Base-by-base conservation (phyloP, 2,888 invertebrate genomes). In the Chymomyza procnemis region DNA sequence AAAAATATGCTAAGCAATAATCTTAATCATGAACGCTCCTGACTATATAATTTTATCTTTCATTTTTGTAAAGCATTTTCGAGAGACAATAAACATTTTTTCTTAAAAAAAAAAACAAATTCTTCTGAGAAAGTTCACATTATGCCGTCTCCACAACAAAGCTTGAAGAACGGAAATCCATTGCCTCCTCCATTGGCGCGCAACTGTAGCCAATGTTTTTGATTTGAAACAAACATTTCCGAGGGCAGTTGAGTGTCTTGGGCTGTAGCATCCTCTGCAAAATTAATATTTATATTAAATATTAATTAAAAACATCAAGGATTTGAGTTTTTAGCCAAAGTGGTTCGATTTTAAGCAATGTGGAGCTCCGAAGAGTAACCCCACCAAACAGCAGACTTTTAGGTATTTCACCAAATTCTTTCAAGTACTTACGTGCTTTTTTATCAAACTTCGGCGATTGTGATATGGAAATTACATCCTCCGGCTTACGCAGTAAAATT, bases 221-320 rank as follows among this genome's bases (percentile, higher is more conserved):
- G 97, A 91, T 97, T 96, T 2, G 97, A 96, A 9, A 97, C 97
- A 89, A 97, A 97, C 97, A 97, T 97, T 91, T 97, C 97, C 0
- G 97, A 96, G 0, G 97, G 97, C 63, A 97, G 95, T 80, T 95
- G 92, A 30, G 93, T 93, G 67, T 93, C 93, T 9, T 92, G 92
- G 1, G 91, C 89, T 18, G 92, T 92, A 34, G 84, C 79, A 75
- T 89, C 87, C 66, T 81, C 93, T 85, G 91, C 80, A 61, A 87
- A 88, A 50, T 69, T n/a, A n/a, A n/a, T n/a, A n/a, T n/a, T n/a
- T n/a, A n/a, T n/a, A n/a, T n/a, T n/a, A n/a, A n/a, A n/a, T n/a
- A n/a, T n/a, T n/a, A n/a, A n/a, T n/a, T n/a, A n/a, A n/a, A n/a
- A n/a, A n/a, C n/a, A n/a, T n/a, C n/a, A n/a, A n/a, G n/a, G n/a